Conservation (phyloP, 2,113 vertebrate genomes). For the Xerus inauris region DNA sequence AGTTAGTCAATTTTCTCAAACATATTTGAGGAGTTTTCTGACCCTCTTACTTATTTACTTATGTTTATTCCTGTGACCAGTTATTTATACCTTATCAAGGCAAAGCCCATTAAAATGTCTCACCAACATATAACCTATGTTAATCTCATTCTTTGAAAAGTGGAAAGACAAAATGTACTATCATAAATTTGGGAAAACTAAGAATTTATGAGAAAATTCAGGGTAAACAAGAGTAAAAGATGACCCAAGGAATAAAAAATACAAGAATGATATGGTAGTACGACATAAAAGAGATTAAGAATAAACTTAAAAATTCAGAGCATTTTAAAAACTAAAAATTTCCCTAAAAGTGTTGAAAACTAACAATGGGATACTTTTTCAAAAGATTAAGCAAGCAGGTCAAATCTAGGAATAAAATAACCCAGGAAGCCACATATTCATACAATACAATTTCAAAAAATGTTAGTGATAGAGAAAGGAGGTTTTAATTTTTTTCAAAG, state of each 20-base stretch:
- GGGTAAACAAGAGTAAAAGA: neutral
- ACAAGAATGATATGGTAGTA: neutral
- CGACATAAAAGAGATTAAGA: neutral
- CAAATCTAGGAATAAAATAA: neutral
- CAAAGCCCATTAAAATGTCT: neutral
- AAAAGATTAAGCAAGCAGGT: neutral
- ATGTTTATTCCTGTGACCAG: neutral
- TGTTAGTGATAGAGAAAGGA: neutral
- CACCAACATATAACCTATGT: neutral
- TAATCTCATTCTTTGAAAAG: neutral
- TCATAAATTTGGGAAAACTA: neutral
- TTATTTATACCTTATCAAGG: neutral
- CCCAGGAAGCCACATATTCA: neutral
- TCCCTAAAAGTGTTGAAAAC: neutral
- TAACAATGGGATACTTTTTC: neutral
- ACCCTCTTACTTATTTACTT: neutral
- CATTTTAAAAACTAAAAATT: conserved; percentile 10
- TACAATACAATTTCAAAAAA: neutral
- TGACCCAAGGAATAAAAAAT: neutral
- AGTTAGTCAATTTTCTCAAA: conserved; percentile 9
- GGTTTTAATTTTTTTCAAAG: neutral
- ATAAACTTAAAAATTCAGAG: neutral
- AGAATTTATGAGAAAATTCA: neutral
- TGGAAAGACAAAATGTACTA: neutral
- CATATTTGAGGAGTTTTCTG: neutral